Evolutionary conservation across 1,140 invertebrate species (phyloP).

Genomic region (Monochamus saltuarius): DNA sequence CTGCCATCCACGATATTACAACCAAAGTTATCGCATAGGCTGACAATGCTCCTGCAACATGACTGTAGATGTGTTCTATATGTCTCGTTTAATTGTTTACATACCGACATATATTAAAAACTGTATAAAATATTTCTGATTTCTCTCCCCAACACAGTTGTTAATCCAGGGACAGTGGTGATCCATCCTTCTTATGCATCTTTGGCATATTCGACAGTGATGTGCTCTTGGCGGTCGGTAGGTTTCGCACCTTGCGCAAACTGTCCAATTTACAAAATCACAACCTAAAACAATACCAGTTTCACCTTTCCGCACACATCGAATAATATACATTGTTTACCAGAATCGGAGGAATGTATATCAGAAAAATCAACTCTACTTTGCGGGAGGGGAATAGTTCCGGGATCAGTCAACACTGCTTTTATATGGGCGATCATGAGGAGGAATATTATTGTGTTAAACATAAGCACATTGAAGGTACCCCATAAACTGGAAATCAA

Average conservation of each 20-base stretch:
- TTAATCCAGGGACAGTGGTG: conserved; percentile 89
- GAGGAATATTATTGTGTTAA: conserved; percentile 79
- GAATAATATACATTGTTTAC: conserved; percentile 14
- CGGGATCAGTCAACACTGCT: conserved; percentile 87
- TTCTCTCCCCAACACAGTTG: conserved; percentile 91
- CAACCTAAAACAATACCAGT: conserved; percentile 39
- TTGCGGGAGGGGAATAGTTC: conserved; percentile 80
- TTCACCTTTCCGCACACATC: background rate
- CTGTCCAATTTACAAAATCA: conserved; percentile 77
- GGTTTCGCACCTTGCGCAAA: conserved; percentile 81
- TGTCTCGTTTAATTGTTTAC: conserved; percentile 3
- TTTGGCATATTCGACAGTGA: conserved; percentile 86
- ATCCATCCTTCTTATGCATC: conserved; percentile 87
- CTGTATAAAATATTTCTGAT: conserved; percentile 93
- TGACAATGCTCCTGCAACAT: conserved; percentile 52
- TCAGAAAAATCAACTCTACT: conserved; percentile 85
- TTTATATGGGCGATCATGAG: conserved; percentile 76
- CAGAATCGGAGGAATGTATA: conserved; percentile 41
- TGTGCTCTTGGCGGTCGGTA: conserved; percentile 83
- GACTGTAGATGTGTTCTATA: background rate
- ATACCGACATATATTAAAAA: conserved; percentile 79
- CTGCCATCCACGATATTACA: conserved; percentile 72
- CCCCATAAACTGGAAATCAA: conserved; percentile 77
- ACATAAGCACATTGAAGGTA: conserved; percentile 76
- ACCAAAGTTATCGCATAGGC: conserved; percentile 73